Conservation (phyloP, 2,797 vertebrate species). For the Rhincodon typus region DNA sequence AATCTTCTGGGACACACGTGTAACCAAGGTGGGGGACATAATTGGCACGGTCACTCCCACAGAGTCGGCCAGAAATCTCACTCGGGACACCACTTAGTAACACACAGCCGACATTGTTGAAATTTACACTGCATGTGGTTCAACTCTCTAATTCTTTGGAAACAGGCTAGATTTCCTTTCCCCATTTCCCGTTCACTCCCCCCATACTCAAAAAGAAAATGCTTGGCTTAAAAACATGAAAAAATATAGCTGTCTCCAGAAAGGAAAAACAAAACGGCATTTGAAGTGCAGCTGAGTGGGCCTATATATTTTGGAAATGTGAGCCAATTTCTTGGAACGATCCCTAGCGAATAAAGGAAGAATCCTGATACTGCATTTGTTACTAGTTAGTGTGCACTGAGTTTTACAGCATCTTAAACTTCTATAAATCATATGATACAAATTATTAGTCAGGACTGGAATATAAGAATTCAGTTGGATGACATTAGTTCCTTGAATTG, state of each 20-base stretch:
- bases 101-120: background rate
- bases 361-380: background rate
- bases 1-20: background rate
- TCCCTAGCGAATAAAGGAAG: background rate
- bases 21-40: slow-evolving; percentile 20
- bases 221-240: background rate
- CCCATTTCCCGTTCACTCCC: background rate
- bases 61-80: background rate
- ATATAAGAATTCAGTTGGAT: background rate
- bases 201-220: background rate
- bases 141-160: slow-evolving; percentile 16
- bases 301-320: slow-evolving; percentile 17
- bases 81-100: slow-evolving; percentile 20
- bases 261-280: background rate
- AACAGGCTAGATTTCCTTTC: background rate
- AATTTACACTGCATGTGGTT: slow-evolving; percentile 28
- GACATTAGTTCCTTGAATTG: background rate
- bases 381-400: background rate
- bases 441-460: background rate
- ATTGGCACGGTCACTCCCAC: background rate
- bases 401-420: background rate
- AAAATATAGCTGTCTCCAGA: background rate
- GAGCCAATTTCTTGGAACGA: background rate
- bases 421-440: background rate
- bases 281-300: background rate